Percentiles rank a stretch among this genome's conserved stretches.
Evolutionary conservation across 2,888 invertebrate genomes (phyloP).

Genomic region (Xestia sexstrigata): DNA sequence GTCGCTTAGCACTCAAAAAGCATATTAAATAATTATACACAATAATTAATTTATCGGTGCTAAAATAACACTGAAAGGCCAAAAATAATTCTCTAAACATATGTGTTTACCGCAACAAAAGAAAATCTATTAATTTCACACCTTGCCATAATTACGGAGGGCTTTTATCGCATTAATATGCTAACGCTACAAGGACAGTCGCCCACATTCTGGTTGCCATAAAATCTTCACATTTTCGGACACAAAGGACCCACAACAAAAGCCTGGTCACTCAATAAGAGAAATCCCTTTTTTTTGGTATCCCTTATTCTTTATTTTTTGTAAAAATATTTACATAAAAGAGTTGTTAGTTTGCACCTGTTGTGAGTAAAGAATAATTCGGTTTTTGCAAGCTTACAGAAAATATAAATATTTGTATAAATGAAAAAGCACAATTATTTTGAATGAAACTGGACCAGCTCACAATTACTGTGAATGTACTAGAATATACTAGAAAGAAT

Average conservation of each 20-base stretch:
- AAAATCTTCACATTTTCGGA: conserved; percentile 66
- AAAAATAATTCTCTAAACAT: conserved; percentile 1
- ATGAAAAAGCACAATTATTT: background rate
- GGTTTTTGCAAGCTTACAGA: background rate
- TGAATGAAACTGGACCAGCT: background rate
- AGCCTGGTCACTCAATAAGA: conserved; percentile 68
- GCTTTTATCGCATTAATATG: conserved; percentile 53
- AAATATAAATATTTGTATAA: background rate
- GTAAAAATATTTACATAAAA: conserved; percentile 24
- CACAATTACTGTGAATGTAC: background rate
- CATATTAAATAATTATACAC: background rate
- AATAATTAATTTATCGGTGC: background rate
- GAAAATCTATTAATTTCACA: conserved; percentile 21
- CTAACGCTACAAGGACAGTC: conserved; percentile 40
- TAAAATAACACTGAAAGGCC: background rate
- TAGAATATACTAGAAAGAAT: background rate
- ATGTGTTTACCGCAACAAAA: conserved; percentile 20
- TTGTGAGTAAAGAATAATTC: too few species aligned
- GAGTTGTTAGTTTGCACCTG: background rate
- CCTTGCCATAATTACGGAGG: conserved; percentile 26
- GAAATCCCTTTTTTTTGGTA: conserved; percentile 66
- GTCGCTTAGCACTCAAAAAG: background rate
- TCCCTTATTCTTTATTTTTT: conserved; percentile 54
- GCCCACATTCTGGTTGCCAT: conserved; percentile 60
- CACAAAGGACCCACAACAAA: conserved; percentile 72